Evolutionary conservation across 2,797 vertebrate genomes (phyloP).

Genomic region (Cirrhinus molitorella): DNA sequence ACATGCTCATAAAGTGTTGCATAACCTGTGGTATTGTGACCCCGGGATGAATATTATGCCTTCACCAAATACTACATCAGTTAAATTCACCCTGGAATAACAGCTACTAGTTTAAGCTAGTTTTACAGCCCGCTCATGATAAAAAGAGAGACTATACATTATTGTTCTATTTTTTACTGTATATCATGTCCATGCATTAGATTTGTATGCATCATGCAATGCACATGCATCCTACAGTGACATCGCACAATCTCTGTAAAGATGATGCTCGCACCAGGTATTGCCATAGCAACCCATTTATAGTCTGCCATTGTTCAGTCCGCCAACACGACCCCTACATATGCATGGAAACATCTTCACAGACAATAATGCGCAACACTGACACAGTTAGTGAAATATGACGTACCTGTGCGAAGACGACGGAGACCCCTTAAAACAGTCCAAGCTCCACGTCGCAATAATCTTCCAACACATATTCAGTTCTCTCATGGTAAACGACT

Average conservation of each 20-base stretch:
- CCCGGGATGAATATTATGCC: not conserved
- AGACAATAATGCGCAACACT: not conserved
- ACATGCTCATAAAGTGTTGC: not conserved
- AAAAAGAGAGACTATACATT: no score
- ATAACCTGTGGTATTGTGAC: not conserved
- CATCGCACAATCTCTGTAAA: constrained; percentile 1
- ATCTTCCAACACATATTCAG: constrained; percentile 83
- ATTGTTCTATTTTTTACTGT: not conserved
- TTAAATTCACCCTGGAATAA: not conserved
- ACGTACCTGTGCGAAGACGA: constrained; percentile 76
- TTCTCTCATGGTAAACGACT: constrained; percentile 70
- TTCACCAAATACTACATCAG: not conserved
- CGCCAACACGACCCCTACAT: not conserved
- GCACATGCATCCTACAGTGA: not conserved
- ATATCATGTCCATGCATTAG: not conserved
- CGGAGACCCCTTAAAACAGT: constrained; percentile 78
- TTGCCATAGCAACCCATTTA: constrained; percentile 72
- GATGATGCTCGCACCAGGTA: constrained; percentile 56
- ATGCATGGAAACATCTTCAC: not conserved
- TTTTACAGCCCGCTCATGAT: not conserved
- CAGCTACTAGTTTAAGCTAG: constrained; percentile 1
- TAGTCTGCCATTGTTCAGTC: constrained; percentile 21
- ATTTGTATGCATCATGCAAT: not conserved
- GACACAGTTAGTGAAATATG: constrained; percentile 7
- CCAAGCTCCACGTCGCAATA: constrained; percentile 77